A percentile compares a stretch with the other conserved stretches of the same genome.
These are phyloP conservation scores for Hippopotamus amphibius DNA, from an alignment of 2,113 vertebrate species.

Conservation along the genomic window DNA sequence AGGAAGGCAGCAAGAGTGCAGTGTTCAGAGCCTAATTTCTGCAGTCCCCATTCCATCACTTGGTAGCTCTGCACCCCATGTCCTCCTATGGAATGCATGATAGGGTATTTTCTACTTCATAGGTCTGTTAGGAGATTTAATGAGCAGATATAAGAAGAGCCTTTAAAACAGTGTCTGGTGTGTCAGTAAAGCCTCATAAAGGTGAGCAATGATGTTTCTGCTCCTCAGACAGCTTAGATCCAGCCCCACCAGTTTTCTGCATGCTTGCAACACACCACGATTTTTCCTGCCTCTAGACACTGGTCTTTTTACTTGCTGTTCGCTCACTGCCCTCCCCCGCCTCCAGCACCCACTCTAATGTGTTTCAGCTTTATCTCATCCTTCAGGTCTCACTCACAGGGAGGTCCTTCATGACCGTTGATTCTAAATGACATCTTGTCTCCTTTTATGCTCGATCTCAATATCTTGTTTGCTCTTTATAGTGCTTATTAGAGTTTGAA, in stretches of 20 bases:
- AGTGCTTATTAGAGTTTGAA: not conserved
- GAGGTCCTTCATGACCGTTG: not conserved
- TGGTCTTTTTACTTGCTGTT: not conserved
- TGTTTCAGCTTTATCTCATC: not conserved
- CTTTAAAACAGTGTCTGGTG: not conserved
- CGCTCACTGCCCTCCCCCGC: rapidly evolving
- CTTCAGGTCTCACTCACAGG: not conserved
- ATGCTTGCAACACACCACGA: not conserved
- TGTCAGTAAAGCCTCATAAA: not conserved
- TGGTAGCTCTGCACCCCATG: not conserved
- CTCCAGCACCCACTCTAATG: not conserved
- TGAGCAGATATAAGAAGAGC: not conserved
- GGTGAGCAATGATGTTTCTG: not conserved
- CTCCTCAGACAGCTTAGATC: not conserved
- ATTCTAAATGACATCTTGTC: not conserved
- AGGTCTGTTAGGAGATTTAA: not conserved
- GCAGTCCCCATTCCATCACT: not conserved
- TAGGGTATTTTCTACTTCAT: not conserved
- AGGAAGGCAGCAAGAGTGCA: not conserved
- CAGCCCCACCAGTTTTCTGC: too few species aligned
- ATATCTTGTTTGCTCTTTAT: not conserved
- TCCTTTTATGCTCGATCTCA: not conserved
- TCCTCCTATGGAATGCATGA: not conserved
- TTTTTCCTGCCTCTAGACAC: not conserved
- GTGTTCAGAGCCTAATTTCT: not conserved